Conservation (phyloP, 2,113 vertebrate genomes). For the Poecile atricapillus region DNA sequence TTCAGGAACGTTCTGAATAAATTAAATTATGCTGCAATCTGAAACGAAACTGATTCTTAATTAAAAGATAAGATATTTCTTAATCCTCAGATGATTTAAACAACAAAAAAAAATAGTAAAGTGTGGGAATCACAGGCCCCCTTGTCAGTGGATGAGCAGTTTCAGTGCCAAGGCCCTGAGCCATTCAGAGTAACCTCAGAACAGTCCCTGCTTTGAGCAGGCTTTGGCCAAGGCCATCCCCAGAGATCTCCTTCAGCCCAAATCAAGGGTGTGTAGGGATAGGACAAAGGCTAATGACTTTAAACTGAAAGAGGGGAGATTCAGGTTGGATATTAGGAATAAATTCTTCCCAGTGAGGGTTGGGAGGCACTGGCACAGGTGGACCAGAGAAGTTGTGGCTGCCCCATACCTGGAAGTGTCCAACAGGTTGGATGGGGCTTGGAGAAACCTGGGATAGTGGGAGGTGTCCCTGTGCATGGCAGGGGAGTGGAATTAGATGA, state of each 20-base stretch:
- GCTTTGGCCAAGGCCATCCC: not conserved
- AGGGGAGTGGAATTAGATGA: not conserved
- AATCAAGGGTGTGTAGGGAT: not conserved
- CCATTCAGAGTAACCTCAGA: not conserved
- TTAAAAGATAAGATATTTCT: conserved; percentile 52
- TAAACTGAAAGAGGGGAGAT: not conserved
- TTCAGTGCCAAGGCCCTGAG: not conserved
- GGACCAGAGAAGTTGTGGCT: not conserved
- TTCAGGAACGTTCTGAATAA: not conserved
- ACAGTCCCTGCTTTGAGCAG: not conserved
- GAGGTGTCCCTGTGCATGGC: not conserved
- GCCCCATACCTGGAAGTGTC: not conserved
- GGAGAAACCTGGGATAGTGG: not conserved
- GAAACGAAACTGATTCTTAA: conserved; percentile 38
- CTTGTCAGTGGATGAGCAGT: not conserved
- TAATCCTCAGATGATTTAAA: conserved; percentile 10
- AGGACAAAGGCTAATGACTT: not conserved
- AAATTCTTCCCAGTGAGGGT: not conserved
- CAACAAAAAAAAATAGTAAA: not conserved
- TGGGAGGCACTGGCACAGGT: fast-evolving
- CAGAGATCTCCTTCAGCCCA: not conserved
- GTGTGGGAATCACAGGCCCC: not conserved
- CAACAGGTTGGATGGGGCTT: fast-evolving
- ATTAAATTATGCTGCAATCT: conserved; percentile 41
- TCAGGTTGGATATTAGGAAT: not conserved